Evolutionary conservation across 2,797 vertebrate species (phyloP).

Genomic region (Hapalemur alaotrensis): DNA sequence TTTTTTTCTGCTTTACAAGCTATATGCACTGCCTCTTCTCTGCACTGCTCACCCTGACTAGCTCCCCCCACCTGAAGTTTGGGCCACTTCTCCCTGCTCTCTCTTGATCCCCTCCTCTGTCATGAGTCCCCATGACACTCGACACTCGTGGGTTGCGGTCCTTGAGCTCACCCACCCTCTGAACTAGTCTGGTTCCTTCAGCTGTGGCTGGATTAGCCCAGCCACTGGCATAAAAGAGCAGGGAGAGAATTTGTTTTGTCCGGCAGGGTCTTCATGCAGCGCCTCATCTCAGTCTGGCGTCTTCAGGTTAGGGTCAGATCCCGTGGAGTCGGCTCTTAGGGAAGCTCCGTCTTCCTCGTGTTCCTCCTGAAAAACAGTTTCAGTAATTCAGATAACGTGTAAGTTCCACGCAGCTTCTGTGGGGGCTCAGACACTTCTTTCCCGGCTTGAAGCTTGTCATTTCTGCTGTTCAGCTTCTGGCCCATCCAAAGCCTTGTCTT

Average conservation of each 20-base stretch:
- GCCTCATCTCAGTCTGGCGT: not conserved
- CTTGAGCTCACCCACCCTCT: not conserved
- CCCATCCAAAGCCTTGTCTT: not conserved
- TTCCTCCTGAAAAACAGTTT: not conserved
- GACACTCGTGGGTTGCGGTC: not conserved
- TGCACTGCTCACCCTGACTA: fast-evolving
- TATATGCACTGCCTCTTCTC: not conserved
- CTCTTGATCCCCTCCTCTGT: not conserved
- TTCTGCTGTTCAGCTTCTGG: not conserved
- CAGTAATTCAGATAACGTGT: not conserved
- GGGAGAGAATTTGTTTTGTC: not conserved
- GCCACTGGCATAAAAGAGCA: fast-evolving
- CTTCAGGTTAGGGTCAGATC: not conserved
- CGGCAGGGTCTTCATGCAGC: not conserved
- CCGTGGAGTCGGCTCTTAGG: fast-evolving
- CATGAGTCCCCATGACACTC: not conserved
- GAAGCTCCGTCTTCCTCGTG: not conserved
- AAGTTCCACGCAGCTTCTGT: not conserved
- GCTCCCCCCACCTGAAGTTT: not conserved
- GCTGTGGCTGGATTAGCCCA: not conserved
- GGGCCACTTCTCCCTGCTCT: not conserved
- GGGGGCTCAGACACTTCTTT: not conserved
- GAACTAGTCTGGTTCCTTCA: not conserved
- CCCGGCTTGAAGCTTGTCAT: not conserved
- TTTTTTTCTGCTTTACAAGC: too few species aligned